Evolutionary conservation across 1,140 invertebrate genomes (phyloP), one percentile per base, ranked within the genome.

Genomic region (Hylyphantes graminicola): DNA sequence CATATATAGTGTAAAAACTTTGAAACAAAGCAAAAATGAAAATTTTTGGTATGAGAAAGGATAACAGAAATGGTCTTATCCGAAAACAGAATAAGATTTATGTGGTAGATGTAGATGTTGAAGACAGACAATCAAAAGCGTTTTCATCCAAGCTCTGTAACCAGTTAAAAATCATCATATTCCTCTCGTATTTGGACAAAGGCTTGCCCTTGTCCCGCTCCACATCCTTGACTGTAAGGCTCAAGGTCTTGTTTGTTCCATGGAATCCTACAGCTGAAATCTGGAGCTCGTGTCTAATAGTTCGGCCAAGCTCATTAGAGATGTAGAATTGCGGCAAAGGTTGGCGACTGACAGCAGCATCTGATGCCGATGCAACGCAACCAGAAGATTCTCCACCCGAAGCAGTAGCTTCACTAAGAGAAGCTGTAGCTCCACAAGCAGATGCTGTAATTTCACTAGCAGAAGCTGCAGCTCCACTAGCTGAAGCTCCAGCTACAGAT

Each of bases 81-180:
- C 35, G 35, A 35, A 35, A 35, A 35, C 35, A 35, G 35, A 35
- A 35, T 35, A 35, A 35, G 35, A 35, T 35, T 35, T 35, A 35
- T 35, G 35, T 35, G 5, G 35, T 5, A 35, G 35, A 35, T 35
- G 35, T 35, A 35, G 35, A 35, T 35, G 35, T 53, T 76, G 50
- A 84, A n/a, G 64, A 17, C 17, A 79, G 17, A 51, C 85, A 73
- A 78, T 93, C 92, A 74, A 90, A 90, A n/a, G 90, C 90, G 9
- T 90, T 91, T 86, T 94, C 94, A 87, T 96, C 95, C 7, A 96
- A 91, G 3, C 94, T 95, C 88, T 96, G 95, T 0, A 96, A 91
- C 95, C 95, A 96, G 87, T 96, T 96, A 90, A 96, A 96, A 63
- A 96, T 96, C 94, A 96, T 96, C 94, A 96, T 96, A 89, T 96